A percentile compares a stretch with the other conserved stretches of the same genome.
These are phyloP conservation scores for Campoplex capitator DNA, from an alignment of 2,888 invertebrate genomes.

Conservation along the genomic window DNA sequence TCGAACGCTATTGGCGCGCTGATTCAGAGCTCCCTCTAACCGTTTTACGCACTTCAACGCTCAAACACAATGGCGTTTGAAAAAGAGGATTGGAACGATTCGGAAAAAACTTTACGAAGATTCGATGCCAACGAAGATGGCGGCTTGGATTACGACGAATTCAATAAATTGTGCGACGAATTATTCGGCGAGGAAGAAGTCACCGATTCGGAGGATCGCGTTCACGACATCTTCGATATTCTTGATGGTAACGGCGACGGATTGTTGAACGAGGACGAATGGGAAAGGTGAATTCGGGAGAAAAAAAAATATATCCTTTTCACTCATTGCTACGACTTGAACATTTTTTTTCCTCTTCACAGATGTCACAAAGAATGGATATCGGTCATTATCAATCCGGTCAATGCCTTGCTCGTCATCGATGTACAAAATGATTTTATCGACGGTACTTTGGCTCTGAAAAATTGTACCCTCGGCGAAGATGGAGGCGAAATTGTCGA, in stretches of 20 bases:
- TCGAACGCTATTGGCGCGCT: not conserved
- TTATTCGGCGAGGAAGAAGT: constrained; percentile 75
- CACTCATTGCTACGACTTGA: not conserved
- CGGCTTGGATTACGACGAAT: constrained; percentile 74
- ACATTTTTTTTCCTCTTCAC: constrained; percentile 13
- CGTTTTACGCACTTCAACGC: not conserved
- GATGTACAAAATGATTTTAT: constrained; percentile 99
- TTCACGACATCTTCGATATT: constrained; percentile 91
- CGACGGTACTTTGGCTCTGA: constrained; percentile 95
- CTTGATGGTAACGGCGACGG: constrained; percentile 92
- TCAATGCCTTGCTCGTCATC: constrained; percentile 94
- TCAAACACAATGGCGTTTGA: constrained; percentile 14
- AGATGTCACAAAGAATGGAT: constrained; percentile 95
- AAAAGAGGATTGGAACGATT: constrained; percentile 60
- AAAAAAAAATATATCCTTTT: not conserved
- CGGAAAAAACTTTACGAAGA: constrained; percentile 64
- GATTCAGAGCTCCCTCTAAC: not conserved
- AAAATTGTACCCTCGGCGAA: constrained; percentile 94
- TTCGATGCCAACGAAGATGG: constrained; percentile 74
- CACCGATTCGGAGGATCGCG: constrained; percentile 86
- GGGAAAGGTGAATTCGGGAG: constrained; percentile 85
- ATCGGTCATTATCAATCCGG: constrained; percentile 89
- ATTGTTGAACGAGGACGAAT: constrained; percentile 91
- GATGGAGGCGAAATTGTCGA: constrained; percentile 94
- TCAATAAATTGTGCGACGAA: constrained; percentile 74